Evolutionary conservation across 2,888 invertebrate species (phyloP).

Genomic region (Drosophila formosana): DNA sequence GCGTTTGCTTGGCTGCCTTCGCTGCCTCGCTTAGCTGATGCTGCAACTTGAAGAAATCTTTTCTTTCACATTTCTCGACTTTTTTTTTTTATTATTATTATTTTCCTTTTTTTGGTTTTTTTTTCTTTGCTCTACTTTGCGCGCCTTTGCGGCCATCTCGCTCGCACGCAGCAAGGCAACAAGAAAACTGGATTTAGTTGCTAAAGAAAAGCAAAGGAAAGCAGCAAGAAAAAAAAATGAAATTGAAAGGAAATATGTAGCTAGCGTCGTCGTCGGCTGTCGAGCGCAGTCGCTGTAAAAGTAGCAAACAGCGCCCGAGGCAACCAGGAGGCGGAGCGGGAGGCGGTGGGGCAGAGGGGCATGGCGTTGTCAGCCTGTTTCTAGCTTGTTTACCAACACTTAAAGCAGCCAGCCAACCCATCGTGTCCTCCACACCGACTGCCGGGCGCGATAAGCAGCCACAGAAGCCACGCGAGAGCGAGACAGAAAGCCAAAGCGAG

Average conservation of each 20-base stretch:
- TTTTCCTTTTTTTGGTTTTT: not conserved
- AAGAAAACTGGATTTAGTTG: slow-evolving; percentile 69
- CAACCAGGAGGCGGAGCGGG: slow-evolving; percentile 38
- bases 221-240: slow-evolving; percentile 19
- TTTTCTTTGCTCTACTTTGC: slow-evolving; percentile 42
- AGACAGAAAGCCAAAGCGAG: not conserved
- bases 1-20: slow-evolving; percentile 38
- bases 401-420: slow-evolving; percentile 44
- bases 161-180: slow-evolving; percentile 15
- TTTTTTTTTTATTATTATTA: slow-evolving; percentile 8
- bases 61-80: slow-evolving; percentile 26
- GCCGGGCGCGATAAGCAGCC: slow-evolving; percentile 50
- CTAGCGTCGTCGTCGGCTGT: slow-evolving; percentile 30
- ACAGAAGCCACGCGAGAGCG: slow-evolving; percentile 13
- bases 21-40: slow-evolving; percentile 48
- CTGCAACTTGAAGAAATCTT: slow-evolving; percentile 63
- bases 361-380: slow-evolving; percentile 40
- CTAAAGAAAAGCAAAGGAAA: slow-evolving; percentile 41
- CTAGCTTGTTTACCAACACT: slow-evolving; percentile 78
- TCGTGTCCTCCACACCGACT: too few relatives aligned
- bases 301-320: slow-evolving; percentile 70
- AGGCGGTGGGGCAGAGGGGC: not conserved
- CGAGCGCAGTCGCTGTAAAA: slow-evolving; percentile 79
- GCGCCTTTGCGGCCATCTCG: slow-evolving; percentile 8
- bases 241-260: slow-evolving; percentile 74